Conservation (phyloP, 2,113 vertebrate species). For the Chionomys nivalis region DNA sequence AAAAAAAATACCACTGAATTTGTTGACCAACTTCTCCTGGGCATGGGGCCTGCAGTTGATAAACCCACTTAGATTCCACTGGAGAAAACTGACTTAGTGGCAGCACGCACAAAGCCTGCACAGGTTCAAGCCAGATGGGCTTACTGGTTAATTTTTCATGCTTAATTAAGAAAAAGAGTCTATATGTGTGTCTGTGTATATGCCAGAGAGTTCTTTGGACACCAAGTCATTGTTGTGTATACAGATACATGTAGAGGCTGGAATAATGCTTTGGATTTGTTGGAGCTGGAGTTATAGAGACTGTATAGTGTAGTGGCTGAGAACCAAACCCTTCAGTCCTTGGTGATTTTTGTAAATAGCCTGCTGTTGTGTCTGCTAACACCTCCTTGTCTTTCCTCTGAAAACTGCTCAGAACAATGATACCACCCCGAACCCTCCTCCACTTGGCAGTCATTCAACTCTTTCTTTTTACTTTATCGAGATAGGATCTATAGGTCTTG, state of each 20-base stretch:
- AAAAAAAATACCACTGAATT: neutral
- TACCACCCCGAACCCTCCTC: neutral
- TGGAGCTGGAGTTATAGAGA: neutral
- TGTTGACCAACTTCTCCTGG: no score
- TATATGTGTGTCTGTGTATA: neutral
- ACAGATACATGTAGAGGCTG: neutral
- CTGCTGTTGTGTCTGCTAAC: neutral
- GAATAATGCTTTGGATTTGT: neutral
- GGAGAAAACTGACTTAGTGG: neutral
- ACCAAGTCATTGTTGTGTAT: neutral
- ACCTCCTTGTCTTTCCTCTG: neutral
- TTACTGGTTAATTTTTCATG: neutral
- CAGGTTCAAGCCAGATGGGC: neutral
- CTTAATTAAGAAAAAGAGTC: neutral
- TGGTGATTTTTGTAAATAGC: neutral
- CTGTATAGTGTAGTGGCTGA: neutral
- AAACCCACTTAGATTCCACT: neutral
- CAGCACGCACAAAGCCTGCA: neutral
- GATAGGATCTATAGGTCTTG: neutral
- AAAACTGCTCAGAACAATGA: neutral
- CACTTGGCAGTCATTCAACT: neutral
- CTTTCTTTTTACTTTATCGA: neutral
- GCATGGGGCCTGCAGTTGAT: neutral
- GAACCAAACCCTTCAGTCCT: neutral
- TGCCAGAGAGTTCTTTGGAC: neutral